Evolutionary conservation across 2,113 vertebrate species (phyloP).

Genomic region (Cavia aperea): DNA sequence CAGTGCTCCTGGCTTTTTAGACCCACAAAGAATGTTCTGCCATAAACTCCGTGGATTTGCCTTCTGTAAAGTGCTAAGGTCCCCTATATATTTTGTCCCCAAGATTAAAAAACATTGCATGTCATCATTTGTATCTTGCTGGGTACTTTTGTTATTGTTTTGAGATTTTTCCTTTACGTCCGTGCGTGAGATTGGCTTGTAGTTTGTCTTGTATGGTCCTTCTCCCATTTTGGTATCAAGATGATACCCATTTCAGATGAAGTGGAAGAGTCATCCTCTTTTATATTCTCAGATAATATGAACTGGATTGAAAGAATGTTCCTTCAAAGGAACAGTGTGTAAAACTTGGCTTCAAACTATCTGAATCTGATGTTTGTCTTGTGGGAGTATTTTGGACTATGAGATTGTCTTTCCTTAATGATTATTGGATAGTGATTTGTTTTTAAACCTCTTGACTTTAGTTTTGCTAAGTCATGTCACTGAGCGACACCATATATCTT

Average conservation of each 20-base stretch:
- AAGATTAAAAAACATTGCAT: background rate
- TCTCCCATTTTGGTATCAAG: background rate
- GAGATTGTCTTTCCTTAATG: background rate
- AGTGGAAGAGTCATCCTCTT: background rate
- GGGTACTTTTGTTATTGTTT: background rate
- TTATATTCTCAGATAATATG: constrained; percentile 24
- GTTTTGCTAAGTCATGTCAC: background rate
- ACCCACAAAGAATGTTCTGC: background rate
- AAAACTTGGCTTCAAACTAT: background rate
- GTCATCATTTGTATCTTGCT: background rate
- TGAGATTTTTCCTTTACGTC: background rate
- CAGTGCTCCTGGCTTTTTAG: background rate
- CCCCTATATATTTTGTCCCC: background rate
- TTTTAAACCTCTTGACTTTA: background rate
- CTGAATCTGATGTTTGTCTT: background rate
- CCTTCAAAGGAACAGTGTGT: background rate
- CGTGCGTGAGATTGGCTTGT: background rate
- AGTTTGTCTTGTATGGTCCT: background rate
- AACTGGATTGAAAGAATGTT: background rate
- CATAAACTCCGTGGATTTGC: background rate
- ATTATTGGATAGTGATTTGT: background rate
- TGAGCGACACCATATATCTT: background rate
- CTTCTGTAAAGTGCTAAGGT: background rate
- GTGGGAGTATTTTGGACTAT: background rate
- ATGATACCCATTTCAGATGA: background rate